Percentiles rank a stretch among this genome's conserved stretches.
These are phyloP conservation scores for Sipha flava DNA, from an alignment of 1,140 invertebrate species.

Conservation along the genomic window DNA sequence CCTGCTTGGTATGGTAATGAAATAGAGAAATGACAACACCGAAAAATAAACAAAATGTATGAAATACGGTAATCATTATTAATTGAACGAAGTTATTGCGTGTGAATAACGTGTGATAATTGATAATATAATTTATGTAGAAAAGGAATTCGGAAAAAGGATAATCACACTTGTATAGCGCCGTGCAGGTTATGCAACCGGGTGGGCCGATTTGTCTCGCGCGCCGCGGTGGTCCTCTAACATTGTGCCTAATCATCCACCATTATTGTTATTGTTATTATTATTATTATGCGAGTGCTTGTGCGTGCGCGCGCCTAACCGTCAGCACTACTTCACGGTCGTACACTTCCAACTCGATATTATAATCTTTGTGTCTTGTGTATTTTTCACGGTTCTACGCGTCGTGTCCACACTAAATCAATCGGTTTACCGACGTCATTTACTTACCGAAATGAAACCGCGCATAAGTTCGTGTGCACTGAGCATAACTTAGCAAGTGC, in stretches of 20 bases:
- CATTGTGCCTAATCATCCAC: conserved; percentile 27
- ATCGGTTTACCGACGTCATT: conserved; percentile 24
- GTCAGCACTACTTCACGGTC: not conserved
- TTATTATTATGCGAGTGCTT: not conserved
- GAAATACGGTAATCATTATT: too few relatives aligned
- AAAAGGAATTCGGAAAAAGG: not conserved
- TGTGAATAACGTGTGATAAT: too few relatives aligned
- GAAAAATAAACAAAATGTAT: too few relatives aligned
- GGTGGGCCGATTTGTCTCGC: conserved; percentile 31
- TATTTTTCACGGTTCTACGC: conserved; percentile 22
- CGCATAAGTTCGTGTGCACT: too few relatives aligned
- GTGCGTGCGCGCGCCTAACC: not conserved
- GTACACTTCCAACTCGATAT: not conserved
- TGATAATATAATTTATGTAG: not conserved
- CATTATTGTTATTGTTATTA: conserved; percentile 13
- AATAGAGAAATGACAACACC: too few relatives aligned
- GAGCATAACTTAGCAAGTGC: too few relatives aligned
- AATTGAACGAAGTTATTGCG: too few relatives aligned
- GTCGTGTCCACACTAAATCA: conserved; percentile 11
- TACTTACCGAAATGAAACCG: not conserved
- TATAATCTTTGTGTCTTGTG: not conserved
- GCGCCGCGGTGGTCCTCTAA: conserved; percentile 10
- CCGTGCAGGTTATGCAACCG: conserved; percentile 30
- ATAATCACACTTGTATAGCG: not conserved
- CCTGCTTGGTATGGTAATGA: too few relatives aligned